Percentiles rank a stretch among this genome's conserved stretches.
These are phyloP conservation scores for Rotaria sp. DNA, from an alignment of 2,888 invertebrate genomes.

Conservation along the genomic window DNA sequence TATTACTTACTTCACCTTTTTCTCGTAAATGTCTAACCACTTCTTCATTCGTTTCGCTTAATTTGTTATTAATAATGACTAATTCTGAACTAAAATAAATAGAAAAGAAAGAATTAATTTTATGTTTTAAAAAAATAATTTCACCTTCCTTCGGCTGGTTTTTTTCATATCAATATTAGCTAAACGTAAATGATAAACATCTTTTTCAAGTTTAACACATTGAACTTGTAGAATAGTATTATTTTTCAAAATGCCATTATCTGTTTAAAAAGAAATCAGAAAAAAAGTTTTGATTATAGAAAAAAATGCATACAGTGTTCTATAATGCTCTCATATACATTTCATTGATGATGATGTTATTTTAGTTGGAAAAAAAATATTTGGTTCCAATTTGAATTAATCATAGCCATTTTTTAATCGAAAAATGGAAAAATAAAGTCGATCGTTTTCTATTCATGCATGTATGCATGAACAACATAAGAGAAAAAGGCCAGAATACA, in stretches of 20 bases:
- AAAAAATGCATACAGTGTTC: not conserved
- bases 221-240: not conserved
- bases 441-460: too few species aligned
- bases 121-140: not conserved
- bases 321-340: not conserved
- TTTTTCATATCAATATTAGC: not conserved
- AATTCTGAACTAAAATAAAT: not conserved
- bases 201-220: not conserved
- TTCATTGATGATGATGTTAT: not conserved
- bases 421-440: too few species aligned
- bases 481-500: too few species aligned
- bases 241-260: not conserved
- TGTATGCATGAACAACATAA: too few species aligned
- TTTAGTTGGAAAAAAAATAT: not conserved
- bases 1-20: not conserved
- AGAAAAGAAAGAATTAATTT: not conserved
- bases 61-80: not conserved
- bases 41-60: not conserved
- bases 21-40: not conserved
- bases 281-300: not conserved
- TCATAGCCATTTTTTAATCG: too few species aligned
- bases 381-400: not conserved
- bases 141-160: not conserved
- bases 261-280: not conserved
- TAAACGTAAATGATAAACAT: not conserved